Conservation (phyloP, 1,140 invertebrate species). For the Temnothorax curvispinosus region DNA sequence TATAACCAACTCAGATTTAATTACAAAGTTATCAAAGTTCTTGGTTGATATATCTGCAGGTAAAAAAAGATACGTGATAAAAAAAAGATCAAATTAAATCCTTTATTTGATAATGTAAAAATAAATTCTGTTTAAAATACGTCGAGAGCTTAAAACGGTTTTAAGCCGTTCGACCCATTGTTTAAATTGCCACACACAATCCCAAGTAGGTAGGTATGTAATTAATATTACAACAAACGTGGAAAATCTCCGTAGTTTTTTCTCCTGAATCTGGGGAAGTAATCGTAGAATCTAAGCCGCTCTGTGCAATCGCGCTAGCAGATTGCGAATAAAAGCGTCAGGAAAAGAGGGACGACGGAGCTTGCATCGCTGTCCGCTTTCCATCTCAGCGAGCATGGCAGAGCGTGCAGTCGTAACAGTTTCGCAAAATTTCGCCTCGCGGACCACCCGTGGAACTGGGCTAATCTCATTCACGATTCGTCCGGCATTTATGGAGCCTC, state of each 20-base stretch:
- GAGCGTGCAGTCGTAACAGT: constrained; percentile 53
- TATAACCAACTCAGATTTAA: not conserved
- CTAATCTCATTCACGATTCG: constrained; percentile 67
- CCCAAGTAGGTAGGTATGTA: not conserved
- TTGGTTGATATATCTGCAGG: not conserved
- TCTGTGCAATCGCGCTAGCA: constrained; percentile 8
- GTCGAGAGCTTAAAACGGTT: not conserved
- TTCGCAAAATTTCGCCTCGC: constrained; percentile 51
- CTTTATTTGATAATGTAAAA: not conserved
- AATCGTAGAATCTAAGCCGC: constrained; percentile 7
- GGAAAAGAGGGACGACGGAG: not conserved
- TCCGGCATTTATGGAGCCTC: constrained; percentile 59
- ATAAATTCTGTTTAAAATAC: not conserved
- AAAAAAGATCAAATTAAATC: not conserved
- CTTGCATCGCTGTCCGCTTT: constrained; percentile 3
- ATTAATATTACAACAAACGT: constrained; percentile 16
- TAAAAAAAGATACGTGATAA: not conserved
- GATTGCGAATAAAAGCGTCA: constrained; percentile 19
- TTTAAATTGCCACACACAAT: not conserved
- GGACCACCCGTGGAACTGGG: constrained; percentile 52
- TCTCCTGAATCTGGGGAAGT: not conserved
- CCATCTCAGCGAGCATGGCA: constrained; percentile 38
- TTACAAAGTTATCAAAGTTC: not conserved
- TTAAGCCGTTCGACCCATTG: not conserved
- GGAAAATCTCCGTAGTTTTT: not conserved